Conservation (phyloP, 1,140 invertebrate genomes). For the Ooceraea biroi region DNA sequence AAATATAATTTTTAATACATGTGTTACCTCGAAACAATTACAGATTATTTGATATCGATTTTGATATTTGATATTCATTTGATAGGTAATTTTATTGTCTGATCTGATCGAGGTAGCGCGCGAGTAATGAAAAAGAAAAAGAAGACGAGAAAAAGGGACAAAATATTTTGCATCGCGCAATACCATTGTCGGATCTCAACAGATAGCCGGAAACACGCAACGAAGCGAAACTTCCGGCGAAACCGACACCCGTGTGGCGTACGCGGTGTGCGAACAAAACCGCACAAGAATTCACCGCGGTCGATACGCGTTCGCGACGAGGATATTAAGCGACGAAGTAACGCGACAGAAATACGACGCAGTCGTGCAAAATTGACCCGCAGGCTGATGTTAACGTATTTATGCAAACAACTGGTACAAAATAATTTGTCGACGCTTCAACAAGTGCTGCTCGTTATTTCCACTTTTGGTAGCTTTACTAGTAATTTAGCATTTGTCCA, state of each 20-base stretch:
- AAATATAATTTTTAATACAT: no score
- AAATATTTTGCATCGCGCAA: slow-evolving; percentile 55
- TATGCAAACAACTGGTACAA: slow-evolving; percentile 29
- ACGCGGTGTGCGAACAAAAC: slow-evolving; percentile 59
- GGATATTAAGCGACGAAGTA: slow-evolving; percentile 45
- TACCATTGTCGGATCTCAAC: slow-evolving; percentile 60
- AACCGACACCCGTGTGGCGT: slow-evolving; percentile 64
- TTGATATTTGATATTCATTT: neutral
- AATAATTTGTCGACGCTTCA: slow-evolving; percentile 43
- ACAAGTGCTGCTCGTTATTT: slow-evolving; percentile 22
- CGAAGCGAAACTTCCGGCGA: slow-evolving; percentile 68
- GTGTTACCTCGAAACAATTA: no score
- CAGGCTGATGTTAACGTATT: slow-evolving; percentile 37
- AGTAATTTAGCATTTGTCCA: slow-evolving; percentile 3
- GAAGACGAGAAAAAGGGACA: neutral
- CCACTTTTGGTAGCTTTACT: slow-evolving; percentile 7
- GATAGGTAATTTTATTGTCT: neutral
- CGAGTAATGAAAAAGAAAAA: slow-evolving; percentile 5
- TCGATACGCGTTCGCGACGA: slow-evolving; percentile 53
- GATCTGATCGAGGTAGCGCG: neutral
- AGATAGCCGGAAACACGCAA: slow-evolving; percentile 68
- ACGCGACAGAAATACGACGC: slow-evolving; percentile 41
- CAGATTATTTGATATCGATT: no score
- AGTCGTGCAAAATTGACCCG: slow-evolving; percentile 46
- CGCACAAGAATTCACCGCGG: slow-evolving; percentile 51